phyloP scores from a whole-genome alignment of 2,888 invertebrate species.

The Chymomyza caudatula region DNA sequence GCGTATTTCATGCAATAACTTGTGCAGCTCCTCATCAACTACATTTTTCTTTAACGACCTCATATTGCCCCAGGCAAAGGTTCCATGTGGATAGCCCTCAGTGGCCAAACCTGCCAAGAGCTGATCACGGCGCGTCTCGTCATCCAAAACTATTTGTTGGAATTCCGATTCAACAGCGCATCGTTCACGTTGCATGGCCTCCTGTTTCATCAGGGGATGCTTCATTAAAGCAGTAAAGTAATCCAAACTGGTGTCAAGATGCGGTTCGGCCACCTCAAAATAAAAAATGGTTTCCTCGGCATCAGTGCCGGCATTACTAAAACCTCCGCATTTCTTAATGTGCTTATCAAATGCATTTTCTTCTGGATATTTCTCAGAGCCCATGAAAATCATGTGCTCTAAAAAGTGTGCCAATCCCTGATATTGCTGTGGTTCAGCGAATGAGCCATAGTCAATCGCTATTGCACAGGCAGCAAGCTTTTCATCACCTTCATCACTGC shows the following conservation, averaged over 20 bases:
- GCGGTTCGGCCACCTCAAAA: constrained; percentile 90
- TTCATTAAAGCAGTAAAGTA: constrained; percentile 92
- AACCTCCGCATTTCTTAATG: constrained; percentile 90
- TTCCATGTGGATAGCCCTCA: constrained; percentile 83
- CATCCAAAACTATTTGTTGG: constrained; percentile 87
- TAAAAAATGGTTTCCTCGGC: constrained; percentile 92
- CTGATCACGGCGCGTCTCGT: constrained; percentile 87
- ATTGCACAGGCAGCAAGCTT: constrained; percentile 86
- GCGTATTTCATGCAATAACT: constrained; percentile 86
- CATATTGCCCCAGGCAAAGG: constrained; percentile 92
- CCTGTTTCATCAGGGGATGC: constrained; percentile 89
- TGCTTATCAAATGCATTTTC: constrained; percentile 92
- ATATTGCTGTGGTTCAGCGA: constrained; percentile 88
- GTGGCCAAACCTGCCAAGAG: constrained; percentile 85
- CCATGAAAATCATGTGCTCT: constrained; percentile 97
- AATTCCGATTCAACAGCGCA: constrained; percentile 95
- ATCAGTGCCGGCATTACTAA: constrained; percentile 92
- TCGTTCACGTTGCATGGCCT: constrained; percentile 91
- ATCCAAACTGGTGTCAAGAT: constrained; percentile 88
- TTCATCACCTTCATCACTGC: constrained; percentile 60
- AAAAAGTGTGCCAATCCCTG: constrained; percentile 91
- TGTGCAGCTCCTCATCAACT: constrained; percentile 83
- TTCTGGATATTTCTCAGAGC: constrained; percentile 91
- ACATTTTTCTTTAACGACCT: constrained; percentile 84
- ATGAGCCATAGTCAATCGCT: constrained; percentile 87